Evolutionary conservation across 2,888 invertebrate genomes (phyloP), one percentile per base, ranked within the genome.

Genomic region (Ichneumoninae sp.): DNA sequence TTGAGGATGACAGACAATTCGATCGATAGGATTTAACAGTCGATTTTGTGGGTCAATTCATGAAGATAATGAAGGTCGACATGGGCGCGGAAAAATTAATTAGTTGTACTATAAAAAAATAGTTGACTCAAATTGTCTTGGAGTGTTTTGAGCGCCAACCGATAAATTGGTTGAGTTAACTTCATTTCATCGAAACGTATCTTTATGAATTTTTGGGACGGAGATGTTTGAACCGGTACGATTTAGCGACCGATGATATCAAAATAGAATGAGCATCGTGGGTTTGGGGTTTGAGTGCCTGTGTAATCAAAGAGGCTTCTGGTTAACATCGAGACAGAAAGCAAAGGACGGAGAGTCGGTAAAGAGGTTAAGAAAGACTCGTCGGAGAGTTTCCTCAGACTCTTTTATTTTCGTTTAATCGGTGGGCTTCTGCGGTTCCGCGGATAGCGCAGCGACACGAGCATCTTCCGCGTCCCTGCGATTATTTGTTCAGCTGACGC

Each of bases 401-500:
- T 33, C 66, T 74, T 40, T 40, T 75, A 50, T 79, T 78, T 79
- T 76, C 52, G 44, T 19, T n/a, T 16, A 63, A 57, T 79, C 66
- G 19, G 76, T 70, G 70, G 13, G 75, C 52, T 44, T 22, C 44
- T 50, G 66, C 60, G 36, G 19, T 33, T 50, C 33, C 26, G 22
- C 22, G 33, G 30, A 26, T 30, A 16, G 33, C 63, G 16, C 33
- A 26, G 63, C 40, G 40, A 66, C 36, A 66, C 66, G 66, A n/a
- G 22, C 36, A 40, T 40, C 40, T 36, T 19, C 66, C 13, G 30
- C 36, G 47, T 36, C 65, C 5, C 70, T 52, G 30, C 75, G 85
- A 88, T 90, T 92, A 91, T 92, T 92, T 91, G 90, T 91, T 90
- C 92, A 92, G 92, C 91, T 90, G 92, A 87, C 81, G 65, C 88